A percentile compares a stretch with the other conserved stretches of the same genome.
Conservation (phyloP, 2,113 vertebrate genomes). For the Oriolus oriolus region DNA sequence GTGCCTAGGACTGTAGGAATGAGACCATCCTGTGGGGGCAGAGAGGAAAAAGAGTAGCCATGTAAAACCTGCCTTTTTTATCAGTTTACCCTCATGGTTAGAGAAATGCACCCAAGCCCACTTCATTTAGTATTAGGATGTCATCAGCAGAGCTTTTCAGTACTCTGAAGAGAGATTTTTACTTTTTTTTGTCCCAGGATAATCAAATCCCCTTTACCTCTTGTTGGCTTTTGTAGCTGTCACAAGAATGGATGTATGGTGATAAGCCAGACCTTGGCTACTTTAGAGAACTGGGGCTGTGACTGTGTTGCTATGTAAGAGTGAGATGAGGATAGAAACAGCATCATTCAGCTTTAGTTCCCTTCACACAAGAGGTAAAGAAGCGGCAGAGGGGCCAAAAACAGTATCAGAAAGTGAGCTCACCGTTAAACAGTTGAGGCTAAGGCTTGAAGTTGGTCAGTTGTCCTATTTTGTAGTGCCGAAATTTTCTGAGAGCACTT, state of each 20-base stretch:
- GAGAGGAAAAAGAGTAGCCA: background rate
- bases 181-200: background rate
- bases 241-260: background rate
- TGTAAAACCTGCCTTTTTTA: background rate
- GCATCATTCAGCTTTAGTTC: background rate
- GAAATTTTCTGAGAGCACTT: background rate
- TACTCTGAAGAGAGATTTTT: background rate
- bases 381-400: background rate
- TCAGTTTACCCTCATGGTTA: background rate
- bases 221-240: background rate
- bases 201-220: background rate
- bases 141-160: background rate
- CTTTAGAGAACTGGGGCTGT: background rate
- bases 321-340: background rate
- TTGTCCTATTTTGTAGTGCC: background rate
- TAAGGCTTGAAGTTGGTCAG: background rate
- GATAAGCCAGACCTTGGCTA: rapidly evolving
- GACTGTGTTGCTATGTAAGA: rapidly evolving
- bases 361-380: background rate
- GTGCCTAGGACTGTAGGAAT: background rate
- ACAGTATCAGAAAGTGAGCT: background rate
- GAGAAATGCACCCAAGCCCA: background rate
- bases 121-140: background rate
- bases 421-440: background rate
- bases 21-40: background rate